Evolutionary conservation across 1,140 invertebrate species (phyloP).

Genomic region (Calephelis virginiensis): DNA sequence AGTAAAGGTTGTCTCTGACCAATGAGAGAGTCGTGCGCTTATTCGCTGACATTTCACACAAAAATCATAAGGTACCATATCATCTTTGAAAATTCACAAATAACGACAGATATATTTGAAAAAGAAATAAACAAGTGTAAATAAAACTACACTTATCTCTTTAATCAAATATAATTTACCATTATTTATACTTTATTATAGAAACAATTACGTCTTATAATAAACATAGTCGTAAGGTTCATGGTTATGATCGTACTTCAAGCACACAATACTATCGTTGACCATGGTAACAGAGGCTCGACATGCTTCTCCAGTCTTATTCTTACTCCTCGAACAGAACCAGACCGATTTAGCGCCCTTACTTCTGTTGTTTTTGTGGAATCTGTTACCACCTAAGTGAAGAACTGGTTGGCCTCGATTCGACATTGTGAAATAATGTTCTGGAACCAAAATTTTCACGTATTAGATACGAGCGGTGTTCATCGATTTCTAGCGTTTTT

Average conservation of each 20-base stretch:
- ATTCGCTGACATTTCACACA: too few species aligned
- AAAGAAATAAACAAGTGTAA: too few species aligned
- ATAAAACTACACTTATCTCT: too few species aligned
- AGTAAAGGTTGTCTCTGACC: too few species aligned
- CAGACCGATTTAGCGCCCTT: conserved; percentile 32
- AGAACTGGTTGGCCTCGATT: conserved; percentile 33
- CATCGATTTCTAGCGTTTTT: too few species aligned
- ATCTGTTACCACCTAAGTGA: conserved; percentile 32
- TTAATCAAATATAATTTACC: too few species aligned
- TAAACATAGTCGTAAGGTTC: conserved; percentile 10
- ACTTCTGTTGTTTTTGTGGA: conserved; percentile 39
- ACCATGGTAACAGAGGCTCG: conserved; percentile 34
- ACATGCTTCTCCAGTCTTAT: conserved; percentile 27
- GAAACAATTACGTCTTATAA: neutral
- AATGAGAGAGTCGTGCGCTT: too few species aligned
- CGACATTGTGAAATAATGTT: conserved; percentile 28
- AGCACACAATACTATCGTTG: conserved; percentile 26
- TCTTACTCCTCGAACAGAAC: conserved; percentile 35
- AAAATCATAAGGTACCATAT: too few species aligned
- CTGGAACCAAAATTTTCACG: conserved; percentile 21
- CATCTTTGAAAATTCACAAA: too few species aligned
- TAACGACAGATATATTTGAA: too few species aligned
- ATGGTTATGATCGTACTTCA: conserved; percentile 34
- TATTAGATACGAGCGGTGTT: too few species aligned
- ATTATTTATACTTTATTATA: too few species aligned